These are phyloP conservation scores for Bradypus variegatus DNA, from an alignment of 2,797 vertebrate genomes.

Conservation along the genomic window DNA sequence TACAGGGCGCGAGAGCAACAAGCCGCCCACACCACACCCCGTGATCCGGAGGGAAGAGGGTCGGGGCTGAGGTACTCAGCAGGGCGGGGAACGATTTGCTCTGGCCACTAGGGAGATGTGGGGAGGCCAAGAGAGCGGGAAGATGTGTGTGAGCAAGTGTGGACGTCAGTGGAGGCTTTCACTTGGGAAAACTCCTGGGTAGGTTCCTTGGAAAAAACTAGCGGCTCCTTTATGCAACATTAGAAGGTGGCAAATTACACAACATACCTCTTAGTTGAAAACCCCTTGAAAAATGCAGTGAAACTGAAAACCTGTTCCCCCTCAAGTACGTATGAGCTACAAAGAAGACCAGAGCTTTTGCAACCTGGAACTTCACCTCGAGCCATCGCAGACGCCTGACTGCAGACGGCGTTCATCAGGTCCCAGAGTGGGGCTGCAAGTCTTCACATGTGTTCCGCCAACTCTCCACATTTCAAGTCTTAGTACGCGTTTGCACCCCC, in stretches of 20 bases:
- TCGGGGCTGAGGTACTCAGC: not conserved
- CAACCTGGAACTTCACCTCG: not conserved
- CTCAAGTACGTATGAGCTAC: not conserved
- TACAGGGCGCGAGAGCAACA: not conserved
- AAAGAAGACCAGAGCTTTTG: not conserved
- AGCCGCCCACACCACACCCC: not conserved
- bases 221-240: not conserved
- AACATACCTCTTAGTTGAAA: not conserved
- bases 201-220: not conserved
- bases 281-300: not conserved
- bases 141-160: not conserved
- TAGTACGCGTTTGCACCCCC: not conserved
- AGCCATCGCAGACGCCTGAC: too few species aligned
- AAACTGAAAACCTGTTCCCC: not conserved
- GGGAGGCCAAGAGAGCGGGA: not conserved
- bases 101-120: not conserved
- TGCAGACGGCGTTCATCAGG: not conserved
- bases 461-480: not conserved
- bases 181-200: not conserved
- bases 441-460: not conserved
- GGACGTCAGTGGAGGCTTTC: not conserved
- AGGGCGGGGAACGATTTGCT: not conserved
- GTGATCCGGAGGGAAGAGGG: not conserved
- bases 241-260: conserved; percentile 1
- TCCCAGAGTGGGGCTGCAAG: not conserved